A percentile compares a stretch with the other conserved stretches of the same genome.
These are phyloP conservation scores for Macrophya annulata DNA, from an alignment of 2,888 invertebrate genomes.

Conservation along the genomic window DNA sequence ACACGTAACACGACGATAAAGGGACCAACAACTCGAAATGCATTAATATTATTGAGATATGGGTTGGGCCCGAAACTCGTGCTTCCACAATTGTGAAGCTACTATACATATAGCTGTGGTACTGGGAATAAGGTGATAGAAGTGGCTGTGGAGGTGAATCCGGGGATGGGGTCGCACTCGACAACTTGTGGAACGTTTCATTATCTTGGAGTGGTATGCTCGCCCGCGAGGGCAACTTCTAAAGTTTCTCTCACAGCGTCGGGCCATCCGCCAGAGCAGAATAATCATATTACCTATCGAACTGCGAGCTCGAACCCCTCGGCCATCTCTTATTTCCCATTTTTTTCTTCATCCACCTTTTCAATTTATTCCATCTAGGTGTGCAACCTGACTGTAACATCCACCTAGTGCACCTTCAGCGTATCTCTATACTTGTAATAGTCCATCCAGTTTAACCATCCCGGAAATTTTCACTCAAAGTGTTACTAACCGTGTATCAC, in stretches of 20 bases:
- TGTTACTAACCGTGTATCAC: slow-evolving; percentile 11
- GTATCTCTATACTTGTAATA: background rate
- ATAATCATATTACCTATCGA: slow-evolving; percentile 69
- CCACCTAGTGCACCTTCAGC: slow-evolving; percentile 6
- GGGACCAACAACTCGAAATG: slow-evolving; percentile 50
- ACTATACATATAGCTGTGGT: background rate
- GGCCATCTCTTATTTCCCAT: slow-evolving; percentile 1
- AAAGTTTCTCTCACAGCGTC: slow-evolving; percentile 63
- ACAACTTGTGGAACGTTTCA: slow-evolving; percentile 77
- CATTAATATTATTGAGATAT: slow-evolving; percentile 51
- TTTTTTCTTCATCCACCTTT: background rate
- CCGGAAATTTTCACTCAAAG: slow-evolving; percentile 3
- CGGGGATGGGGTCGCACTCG: slow-evolving; percentile 63
- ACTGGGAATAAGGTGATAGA: slow-evolving; percentile 39
- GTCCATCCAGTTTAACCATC: background rate
- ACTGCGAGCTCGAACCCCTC: slow-evolving; percentile 28
- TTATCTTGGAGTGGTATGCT: slow-evolving; percentile 72
- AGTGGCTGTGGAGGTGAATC: slow-evolving; percentile 28
- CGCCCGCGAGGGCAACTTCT: slow-evolving; percentile 69
- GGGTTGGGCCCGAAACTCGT: slow-evolving; percentile 1
- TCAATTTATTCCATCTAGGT: background rate
- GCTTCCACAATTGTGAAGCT: slow-evolving; percentile 8
- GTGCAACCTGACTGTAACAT: background rate
- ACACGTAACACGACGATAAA: slow-evolving; percentile 8
- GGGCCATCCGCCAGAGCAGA: slow-evolving; percentile 69